A percentile compares a stretch with the other conserved stretches of the same genome.
Conservation (phyloP, 2,113 vertebrate genomes). For the Corythornis vintsioides region DNA sequence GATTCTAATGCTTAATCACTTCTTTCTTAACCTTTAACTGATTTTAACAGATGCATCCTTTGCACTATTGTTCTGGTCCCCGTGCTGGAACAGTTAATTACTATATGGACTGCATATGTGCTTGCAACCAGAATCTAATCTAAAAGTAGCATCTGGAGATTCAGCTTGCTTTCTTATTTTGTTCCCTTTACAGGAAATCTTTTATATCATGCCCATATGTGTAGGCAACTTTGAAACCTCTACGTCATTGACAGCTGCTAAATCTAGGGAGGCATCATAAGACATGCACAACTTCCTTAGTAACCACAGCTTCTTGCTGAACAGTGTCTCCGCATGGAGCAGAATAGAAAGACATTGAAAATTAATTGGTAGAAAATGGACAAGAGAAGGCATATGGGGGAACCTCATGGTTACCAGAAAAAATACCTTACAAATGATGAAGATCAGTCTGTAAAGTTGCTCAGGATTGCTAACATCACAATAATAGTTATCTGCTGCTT, state of each 20-base stretch:
- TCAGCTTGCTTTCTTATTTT: background rate
- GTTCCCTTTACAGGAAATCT: background rate
- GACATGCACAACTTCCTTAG: background rate
- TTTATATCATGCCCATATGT: background rate
- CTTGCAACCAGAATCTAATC: background rate
- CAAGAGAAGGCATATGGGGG: background rate
- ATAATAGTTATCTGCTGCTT: background rate
- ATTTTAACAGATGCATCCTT: background rate
- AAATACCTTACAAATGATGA: background rate
- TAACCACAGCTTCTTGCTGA: conserved; percentile 1
- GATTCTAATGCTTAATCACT: background rate
- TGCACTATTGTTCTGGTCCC: background rate
- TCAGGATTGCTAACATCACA: background rate
- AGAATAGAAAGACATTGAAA: background rate
- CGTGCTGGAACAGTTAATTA: background rate
- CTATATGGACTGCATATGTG: background rate
- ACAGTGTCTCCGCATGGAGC: background rate
- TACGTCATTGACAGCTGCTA: background rate
- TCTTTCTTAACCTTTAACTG: background rate
- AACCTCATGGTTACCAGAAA: background rate
- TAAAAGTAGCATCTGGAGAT: conserved; percentile 25
- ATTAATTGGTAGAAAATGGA: background rate
- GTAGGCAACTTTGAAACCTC: conserved; percentile 1
- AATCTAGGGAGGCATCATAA: background rate
- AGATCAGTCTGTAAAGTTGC: background rate